phyloP scores from a whole-genome alignment of 2,888 invertebrate genomes.

The Gastrophysa polygoni region DNA sequence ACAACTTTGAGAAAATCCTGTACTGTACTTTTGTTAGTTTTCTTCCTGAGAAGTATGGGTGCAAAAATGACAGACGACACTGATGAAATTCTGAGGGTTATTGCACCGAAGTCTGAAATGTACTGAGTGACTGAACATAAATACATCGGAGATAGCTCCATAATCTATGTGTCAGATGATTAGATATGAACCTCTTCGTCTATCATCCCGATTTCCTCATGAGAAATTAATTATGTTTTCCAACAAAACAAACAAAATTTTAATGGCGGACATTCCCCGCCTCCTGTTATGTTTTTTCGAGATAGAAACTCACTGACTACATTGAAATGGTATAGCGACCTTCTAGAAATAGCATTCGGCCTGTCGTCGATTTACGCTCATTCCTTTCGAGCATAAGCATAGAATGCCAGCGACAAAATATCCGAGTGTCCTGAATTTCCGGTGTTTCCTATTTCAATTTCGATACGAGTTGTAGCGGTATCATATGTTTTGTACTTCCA shows the following conservation, averaged over 20 bases:
- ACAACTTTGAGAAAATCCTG: too few species aligned
- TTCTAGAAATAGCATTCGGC: conserved; percentile 46
- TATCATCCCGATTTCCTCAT: conserved; percentile 35
- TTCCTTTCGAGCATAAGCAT: conserved; percentile 31
- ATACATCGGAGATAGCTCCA: conserved; percentile 41
- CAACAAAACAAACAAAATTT: conserved; percentile 31
- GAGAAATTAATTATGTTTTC: conserved; percentile 31
- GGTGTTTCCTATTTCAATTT: conserved; percentile 7
- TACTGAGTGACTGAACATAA: conserved; percentile 43
- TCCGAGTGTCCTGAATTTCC: conserved; percentile 21
- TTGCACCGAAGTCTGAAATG: too few species aligned
- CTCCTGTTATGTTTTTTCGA: conserved; percentile 4
- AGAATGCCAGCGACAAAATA: conserved; percentile 1
- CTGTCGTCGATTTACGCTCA: conserved; percentile 33
- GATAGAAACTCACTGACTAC: conserved; percentile 2
- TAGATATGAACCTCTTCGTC: conserved; percentile 41
- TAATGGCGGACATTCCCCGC: conserved; percentile 15
- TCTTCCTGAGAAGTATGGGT: too few species aligned
- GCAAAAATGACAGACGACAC: too few species aligned
- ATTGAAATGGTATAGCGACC: conserved; percentile 38
- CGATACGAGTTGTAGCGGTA: background rate
- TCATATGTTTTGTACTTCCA: background rate
- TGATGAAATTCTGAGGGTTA: too few species aligned
- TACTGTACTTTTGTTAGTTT: too few species aligned
- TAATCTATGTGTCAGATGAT: conserved; percentile 38